Conservation (phyloP, 2,888 invertebrate species). For the Conus canariensis region DNA sequence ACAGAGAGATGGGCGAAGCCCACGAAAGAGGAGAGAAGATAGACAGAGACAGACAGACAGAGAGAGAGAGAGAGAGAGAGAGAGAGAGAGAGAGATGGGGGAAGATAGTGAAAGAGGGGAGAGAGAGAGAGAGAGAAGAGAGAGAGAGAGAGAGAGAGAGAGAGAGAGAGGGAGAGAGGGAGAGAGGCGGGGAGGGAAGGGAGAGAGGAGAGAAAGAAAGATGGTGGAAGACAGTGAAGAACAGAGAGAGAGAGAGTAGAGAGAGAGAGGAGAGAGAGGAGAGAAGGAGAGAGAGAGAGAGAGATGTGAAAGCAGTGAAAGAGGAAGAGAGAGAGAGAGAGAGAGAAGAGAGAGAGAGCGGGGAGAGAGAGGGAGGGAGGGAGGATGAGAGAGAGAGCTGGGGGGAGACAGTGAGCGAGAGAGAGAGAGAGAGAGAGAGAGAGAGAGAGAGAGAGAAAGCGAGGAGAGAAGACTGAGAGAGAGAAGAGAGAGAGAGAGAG, state of each 20-base stretch:
- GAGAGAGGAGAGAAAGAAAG: neutral
- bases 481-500: conserved; percentile 13
- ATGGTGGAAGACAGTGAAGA: neutral
- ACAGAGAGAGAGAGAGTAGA: neutral
- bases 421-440: conserved; percentile 19
- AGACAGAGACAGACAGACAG: neutral
- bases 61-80: conserved; percentile 26
- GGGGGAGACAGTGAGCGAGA: neutral
- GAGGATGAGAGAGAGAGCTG: neutral
- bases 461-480: neutral
- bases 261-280: neutral
- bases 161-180: conserved; percentile 10
- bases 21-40: neutral
- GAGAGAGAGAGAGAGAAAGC: neutral
- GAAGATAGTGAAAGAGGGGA: neutral
- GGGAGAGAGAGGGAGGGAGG: neutral
- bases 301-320: neutral
- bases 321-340: neutral
- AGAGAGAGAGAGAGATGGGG: conserved; percentile 4
- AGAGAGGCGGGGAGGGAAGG: neutral
- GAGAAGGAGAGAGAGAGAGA: neutral
- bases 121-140: neutral
- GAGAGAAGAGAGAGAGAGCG: conserved; percentile 11
- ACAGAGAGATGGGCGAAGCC: neutral
- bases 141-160: neutral